Evolutionary conservation across 2,797 vertebrate species (phyloP).

Genomic region (Nannoperca australis): DNA sequence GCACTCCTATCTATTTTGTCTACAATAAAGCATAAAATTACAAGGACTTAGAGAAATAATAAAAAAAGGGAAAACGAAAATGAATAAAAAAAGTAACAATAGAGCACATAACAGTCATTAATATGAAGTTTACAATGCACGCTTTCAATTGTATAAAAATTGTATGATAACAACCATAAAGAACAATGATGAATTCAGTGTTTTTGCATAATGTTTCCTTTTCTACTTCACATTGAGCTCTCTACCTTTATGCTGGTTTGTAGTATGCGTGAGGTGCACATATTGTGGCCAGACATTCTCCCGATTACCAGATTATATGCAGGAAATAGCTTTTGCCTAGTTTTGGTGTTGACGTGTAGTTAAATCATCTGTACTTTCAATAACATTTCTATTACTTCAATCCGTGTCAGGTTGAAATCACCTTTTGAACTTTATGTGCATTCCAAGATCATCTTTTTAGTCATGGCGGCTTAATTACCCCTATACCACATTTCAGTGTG

Average conservation of each 20-base stretch:
- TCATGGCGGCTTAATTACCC: background rate
- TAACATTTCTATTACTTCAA: background rate
- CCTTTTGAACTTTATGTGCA: background rate
- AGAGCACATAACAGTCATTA: background rate
- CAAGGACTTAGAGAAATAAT: background rate
- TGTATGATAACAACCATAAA: background rate
- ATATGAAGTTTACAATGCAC: background rate
- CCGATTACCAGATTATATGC: background rate
- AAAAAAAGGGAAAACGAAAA: background rate
- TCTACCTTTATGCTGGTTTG: background rate
- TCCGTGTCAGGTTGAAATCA: background rate
- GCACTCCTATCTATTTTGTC: background rate
- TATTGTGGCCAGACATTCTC: background rate
- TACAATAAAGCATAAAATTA: background rate
- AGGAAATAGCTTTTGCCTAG: background rate
- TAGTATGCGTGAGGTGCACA: background rate
- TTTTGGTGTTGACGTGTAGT: background rate
- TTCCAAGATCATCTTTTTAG: background rate
- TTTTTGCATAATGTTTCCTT: background rate
- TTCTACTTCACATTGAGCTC: background rate
- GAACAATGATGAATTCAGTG: background rate
- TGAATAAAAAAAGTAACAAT: background rate
- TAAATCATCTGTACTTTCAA: background rate
- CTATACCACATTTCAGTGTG: background rate
- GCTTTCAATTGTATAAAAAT: too few species aligned